Percentiles rank a stretch among this genome's conserved stretches.
Conservation (phyloP, 2,113 vertebrate genomes). For the Thermophis baileyi region DNA sequence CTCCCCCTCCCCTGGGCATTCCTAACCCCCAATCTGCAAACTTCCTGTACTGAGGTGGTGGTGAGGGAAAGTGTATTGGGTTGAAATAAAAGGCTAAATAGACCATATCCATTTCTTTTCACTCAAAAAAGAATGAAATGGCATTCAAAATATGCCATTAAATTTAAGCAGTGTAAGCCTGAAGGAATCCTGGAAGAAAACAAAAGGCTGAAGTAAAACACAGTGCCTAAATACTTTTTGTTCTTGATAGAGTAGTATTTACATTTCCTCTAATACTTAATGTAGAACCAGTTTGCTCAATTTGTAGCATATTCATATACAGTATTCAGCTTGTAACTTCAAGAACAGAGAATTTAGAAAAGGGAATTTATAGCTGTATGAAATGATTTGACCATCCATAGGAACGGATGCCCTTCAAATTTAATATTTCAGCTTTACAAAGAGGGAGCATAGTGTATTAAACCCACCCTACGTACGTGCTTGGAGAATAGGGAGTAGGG, state of each 20-base stretch:
- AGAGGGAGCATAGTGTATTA: background rate
- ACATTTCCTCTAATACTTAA: background rate
- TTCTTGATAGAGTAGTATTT: background rate
- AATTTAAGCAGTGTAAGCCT: background rate
- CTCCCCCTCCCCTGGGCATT: background rate
- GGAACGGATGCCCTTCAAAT: background rate
- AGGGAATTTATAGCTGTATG: background rate
- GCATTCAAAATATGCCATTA: background rate
- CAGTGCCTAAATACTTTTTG: background rate
- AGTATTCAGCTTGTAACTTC: background rate
- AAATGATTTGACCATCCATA: background rate
- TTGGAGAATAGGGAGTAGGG: background rate
- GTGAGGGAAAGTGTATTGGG: background rate
- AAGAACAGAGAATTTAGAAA: background rate
- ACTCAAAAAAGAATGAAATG: background rate
- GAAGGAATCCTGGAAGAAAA: background rate
- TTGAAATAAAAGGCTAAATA: background rate
- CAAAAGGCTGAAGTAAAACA: background rate
- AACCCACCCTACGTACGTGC: background rate
- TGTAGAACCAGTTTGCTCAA: background rate
- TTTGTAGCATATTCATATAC: background rate
- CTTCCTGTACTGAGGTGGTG: background rate
- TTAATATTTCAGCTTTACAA: background rate
- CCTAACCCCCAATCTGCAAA: background rate
- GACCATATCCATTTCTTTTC: background rate